Base-by-base conservation (phyloP, 2,113 vertebrate species). In the Gallinago paraguaiae region DNA sequence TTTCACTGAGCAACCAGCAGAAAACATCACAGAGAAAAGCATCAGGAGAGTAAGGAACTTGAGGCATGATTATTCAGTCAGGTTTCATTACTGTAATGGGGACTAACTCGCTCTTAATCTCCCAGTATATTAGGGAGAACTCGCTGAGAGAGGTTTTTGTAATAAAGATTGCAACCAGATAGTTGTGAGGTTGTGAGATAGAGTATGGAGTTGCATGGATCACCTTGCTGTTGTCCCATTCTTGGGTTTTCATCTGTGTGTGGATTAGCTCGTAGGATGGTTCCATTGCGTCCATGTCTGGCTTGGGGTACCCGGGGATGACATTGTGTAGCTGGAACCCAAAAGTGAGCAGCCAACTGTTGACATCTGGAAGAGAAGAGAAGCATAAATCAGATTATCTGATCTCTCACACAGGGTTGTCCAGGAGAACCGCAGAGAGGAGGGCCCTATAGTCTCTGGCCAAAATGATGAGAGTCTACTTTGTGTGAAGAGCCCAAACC, bases 181-280 rank as follows among this genome's bases (percentile, higher is more conserved):
- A 68, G 28, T 43, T 46, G 89, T 33, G 57, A 82, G n/a, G 8
- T 25, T 69, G 59, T 59, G 46, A 92, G n/a, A 69, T 39, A 89
- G 4, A 63, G 30, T 23, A 90, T 17, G 30, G 30, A 89, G 77
- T 79, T 53, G 50, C 9, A 61, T 3, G 19, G 14, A 54, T 98
- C 98, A 99, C 99, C 99, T 99, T 99, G 96, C 98, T 99, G 45
- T 99, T 99, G 92, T 99, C 99, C 99, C 99, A 99, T 92, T 99
- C 99, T 88, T 99, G 99, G 3, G 99, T 99, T 97, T 99, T 99
- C 98, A 99, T 98, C 97, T 99, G 99, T 2, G 99, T 99, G 95
- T 98, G 98, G 81, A 98, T 65, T 15, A 99, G 97, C 95, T 99
- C 99, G 7, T 99, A 99, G n/a, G 99, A 99, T 0, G 99, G 99